phyloP scores from a whole-genome alignment of 2,797 vertebrate species.

The Cynodonichthys magdalenae region DNA sequence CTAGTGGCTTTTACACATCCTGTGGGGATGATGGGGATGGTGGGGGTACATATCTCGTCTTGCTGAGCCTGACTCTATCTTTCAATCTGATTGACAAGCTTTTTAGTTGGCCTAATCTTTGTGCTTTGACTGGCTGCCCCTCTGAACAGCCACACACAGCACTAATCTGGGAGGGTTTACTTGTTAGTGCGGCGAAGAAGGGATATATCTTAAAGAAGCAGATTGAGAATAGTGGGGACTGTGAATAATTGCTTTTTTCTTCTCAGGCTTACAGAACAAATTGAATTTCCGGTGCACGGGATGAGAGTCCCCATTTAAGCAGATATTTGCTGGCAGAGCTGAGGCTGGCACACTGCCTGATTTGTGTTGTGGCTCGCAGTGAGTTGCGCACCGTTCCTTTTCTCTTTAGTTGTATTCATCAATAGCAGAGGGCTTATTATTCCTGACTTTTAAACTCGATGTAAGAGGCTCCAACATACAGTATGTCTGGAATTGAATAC shows the following conservation, averaged over 20 bases:
- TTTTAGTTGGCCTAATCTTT: conserved; percentile 59
- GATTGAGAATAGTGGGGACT: conserved; percentile 78
- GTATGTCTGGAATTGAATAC: conserved; percentile 56
- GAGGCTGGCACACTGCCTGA: conserved; percentile 56
- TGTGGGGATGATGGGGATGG: conserved; percentile 31
- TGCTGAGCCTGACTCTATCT: conserved; percentile 41
- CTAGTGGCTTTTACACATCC: conserved; percentile 62
- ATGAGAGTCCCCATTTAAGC: conserved; percentile 78
- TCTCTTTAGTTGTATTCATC: conserved; percentile 67
- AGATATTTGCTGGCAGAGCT: conserved; percentile 71
- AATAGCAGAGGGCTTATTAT: conserved; percentile 74
- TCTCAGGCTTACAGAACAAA: conserved; percentile 82
- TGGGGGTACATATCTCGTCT: conserved; percentile 15
- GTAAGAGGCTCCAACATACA: conserved; percentile 54
- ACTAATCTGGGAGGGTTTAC: conserved; percentile 74
- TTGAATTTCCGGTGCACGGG: conserved; percentile 80
- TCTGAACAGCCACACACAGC: conserved; percentile 53
- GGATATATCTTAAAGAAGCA: conserved; percentile 83
- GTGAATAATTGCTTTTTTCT: conserved; percentile 85
- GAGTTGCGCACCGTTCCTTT: conserved; percentile 47
- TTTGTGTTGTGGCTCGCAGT: conserved; percentile 50
- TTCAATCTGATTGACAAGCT: conserved; percentile 68
- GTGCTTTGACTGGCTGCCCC: conserved; percentile 45
- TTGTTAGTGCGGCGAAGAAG: conserved; percentile 57
- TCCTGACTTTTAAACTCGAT: conserved; percentile 67